Base-by-base conservation (phyloP, 2,888 invertebrate genomes). In the Orchesella flavescens region DNA sequence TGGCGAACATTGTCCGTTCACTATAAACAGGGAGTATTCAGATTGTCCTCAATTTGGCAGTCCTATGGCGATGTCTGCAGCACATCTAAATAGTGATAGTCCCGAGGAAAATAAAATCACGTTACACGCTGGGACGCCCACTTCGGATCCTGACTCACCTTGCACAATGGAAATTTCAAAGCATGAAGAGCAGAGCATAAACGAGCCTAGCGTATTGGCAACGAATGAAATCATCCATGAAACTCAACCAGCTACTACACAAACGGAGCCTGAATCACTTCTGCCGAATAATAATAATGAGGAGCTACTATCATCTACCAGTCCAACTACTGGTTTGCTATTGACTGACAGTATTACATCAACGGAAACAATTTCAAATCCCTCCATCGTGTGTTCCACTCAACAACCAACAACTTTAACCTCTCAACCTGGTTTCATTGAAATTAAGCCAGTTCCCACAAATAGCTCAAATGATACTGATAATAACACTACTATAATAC, bases 311-410 rank as follows among this genome's bases (percentile, higher is more conserved):
- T n/a, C n/a, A n/a, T n/a, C n/a, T 34, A 34, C 3, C 34, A 34
- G 34, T 34, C 34, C 34, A 34, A 34, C 2, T 53, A 68, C 57
- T 53, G 69, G 59, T 13, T 21, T 59, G 34, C 43, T 46, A 43
- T 49, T 21, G 55, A n/a, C 19, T 10, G 81, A 82, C 61, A 69
- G 68, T 81, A 71, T 78, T 71, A 57, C 24, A 21, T 9, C 71
- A 19, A 10, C 66, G 19, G 82, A 82, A 19, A 61, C 75, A 17
- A 61, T 21, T 46, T 43, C 61, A 15, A 75, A 68, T 71, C 49
- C 71, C 21, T 75, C 81, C 81, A 81, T 19, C 24, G 43, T 59
- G 81, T 74, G 81, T 74, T 81, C 81, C 46, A 81, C 34, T 34
- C 34, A 24, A 15, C 34, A 79, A 55, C 66, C 21, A 19, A n/a